Evolutionary conservation across 2,797 vertebrate species (phyloP).

Genomic region (Diplodus puntazzo): DNA sequence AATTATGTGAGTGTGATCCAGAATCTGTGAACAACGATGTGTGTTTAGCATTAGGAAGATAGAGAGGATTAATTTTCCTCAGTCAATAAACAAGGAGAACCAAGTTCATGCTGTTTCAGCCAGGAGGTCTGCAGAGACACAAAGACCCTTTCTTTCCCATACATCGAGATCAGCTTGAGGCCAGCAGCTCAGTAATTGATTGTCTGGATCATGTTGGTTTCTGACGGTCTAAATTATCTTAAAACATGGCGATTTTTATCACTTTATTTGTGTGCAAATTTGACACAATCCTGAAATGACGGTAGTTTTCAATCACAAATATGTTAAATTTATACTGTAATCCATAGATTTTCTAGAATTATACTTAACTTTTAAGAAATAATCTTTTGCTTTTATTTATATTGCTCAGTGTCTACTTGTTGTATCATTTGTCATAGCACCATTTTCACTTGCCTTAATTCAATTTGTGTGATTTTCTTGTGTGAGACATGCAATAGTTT

Average conservation of each 20-base stretch:
- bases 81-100: neutral
- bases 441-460: conserved; percentile 39
- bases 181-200: conserved; percentile 7
- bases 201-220: conserved; percentile 26
- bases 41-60: conserved; percentile 13
- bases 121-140: neutral
- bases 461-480: neutral
- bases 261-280: conserved; percentile 44
- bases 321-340: conserved; percentile 21
- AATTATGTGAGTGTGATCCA: conserved; percentile 31
- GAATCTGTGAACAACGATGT: conserved; percentile 20
- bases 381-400: conserved; percentile 14
- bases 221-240: conserved; percentile 5
- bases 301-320: conserved; percentile 29
- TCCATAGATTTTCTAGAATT: conserved; percentile 21
- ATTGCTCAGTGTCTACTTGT: conserved; percentile 21
- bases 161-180: conserved; percentile 9
- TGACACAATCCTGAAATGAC: conserved; percentile 12
- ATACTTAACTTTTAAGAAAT: conserved; percentile 16
- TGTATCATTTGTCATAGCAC: conserved; percentile 1
- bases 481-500: conserved; percentile 2
- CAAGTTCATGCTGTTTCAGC: conserved; percentile 18
- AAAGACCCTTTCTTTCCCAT: conserved; percentile 7
- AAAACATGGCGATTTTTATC: conserved; percentile 17
- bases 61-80: conserved; percentile 5